Percentiles rank a stretch among this genome's conserved stretches.
phyloP scores from a whole-genome alignment of 2,888 invertebrate genomes.

The Molanna angustata region DNA sequence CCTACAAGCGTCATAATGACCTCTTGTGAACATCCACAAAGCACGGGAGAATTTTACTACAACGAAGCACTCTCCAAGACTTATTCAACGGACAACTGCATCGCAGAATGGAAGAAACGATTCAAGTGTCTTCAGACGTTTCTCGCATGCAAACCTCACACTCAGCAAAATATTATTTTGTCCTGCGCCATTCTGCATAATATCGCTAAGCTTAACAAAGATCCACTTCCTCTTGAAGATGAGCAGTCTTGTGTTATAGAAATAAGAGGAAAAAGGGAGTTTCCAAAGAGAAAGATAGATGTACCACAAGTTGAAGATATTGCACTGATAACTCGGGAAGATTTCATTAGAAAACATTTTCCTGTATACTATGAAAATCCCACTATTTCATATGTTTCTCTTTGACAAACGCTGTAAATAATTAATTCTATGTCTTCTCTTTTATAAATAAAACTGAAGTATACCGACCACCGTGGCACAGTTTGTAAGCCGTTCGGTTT shows the following conservation, averaged over 20 bases:
- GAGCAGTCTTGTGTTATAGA: slow-evolving; percentile 26
- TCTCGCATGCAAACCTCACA: slow-evolving; percentile 32
- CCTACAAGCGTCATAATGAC: slow-evolving; percentile 31
- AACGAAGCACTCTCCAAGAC: slow-evolving; percentile 32
- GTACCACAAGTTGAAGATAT: slow-evolving; percentile 24
- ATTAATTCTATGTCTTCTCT: too few species aligned
- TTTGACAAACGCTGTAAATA: too few species aligned
- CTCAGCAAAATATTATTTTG: slow-evolving; percentile 33
- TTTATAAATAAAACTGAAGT: too few species aligned
- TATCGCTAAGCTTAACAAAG: slow-evolving; percentile 32
- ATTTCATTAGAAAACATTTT: slow-evolving; percentile 33
- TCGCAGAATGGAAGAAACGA: slow-evolving; percentile 32
- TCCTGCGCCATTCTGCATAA: slow-evolving; percentile 34
- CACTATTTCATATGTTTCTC: slow-evolving; percentile 25
- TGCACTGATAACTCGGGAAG: slow-evolving; percentile 27
- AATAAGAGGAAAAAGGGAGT: slow-evolving; percentile 31
- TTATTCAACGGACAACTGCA: slow-evolving; percentile 26
- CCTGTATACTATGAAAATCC: slow-evolving; percentile 26
- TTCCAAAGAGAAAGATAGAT: slow-evolving; percentile 24
- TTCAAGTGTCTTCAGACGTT: slow-evolving; percentile 34
- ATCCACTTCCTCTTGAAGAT: slow-evolving; percentile 27
- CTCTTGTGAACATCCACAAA: slow-evolving; percentile 27
- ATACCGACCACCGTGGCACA: too few species aligned
- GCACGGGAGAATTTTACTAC: slow-evolving; percentile 30
- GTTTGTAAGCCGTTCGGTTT: too few species aligned